phyloP scores from a whole-genome alignment of 2,888 invertebrate genomes.

The Scaptomyza cyrtandrae region DNA sequence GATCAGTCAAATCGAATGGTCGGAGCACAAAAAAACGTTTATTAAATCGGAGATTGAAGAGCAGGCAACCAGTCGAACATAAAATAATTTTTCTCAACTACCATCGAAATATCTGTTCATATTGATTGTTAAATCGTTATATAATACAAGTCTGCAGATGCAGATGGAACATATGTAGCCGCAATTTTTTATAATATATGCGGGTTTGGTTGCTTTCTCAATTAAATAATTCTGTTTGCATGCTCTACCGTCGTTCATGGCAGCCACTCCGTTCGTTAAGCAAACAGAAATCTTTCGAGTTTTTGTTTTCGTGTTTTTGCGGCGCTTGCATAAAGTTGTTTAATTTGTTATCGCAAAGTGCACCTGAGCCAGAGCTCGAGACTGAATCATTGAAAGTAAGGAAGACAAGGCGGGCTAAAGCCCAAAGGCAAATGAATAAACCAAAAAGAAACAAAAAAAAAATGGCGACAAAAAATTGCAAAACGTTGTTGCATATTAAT shows the following conservation, averaged over 20 bases:
- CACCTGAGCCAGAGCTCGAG: conserved; percentile 63
- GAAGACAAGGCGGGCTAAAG: conserved; percentile 22
- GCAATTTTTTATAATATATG: background rate
- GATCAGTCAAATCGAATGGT: conserved; percentile 57
- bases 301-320: conserved; percentile 38
- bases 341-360: conserved; percentile 77
- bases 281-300: conserved; percentile 18
- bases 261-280: conserved; percentile 3
- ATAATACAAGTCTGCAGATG: background rate
- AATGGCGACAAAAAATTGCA: conserved; percentile 65
- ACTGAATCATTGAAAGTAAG: conserved; percentile 18
- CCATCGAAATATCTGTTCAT: background rate
- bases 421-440: conserved; percentile 72
- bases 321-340: conserved; percentile 70
- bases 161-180: background rate
- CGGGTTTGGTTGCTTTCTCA: background rate
- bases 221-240: conserved; percentile 26
- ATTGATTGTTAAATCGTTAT: background rate
- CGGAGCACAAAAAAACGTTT: conserved; percentile 27
- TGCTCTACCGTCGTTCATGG: conserved; percentile 1
- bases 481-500: conserved; percentile 78
- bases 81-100: background rate
- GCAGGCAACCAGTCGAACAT: background rate
- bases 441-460: conserved; percentile 54
- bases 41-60: background rate